These are phyloP conservation scores for Drosophila nebulosa DNA, from an alignment of 1,140 invertebrate species.

Conservation along the genomic window DNA sequence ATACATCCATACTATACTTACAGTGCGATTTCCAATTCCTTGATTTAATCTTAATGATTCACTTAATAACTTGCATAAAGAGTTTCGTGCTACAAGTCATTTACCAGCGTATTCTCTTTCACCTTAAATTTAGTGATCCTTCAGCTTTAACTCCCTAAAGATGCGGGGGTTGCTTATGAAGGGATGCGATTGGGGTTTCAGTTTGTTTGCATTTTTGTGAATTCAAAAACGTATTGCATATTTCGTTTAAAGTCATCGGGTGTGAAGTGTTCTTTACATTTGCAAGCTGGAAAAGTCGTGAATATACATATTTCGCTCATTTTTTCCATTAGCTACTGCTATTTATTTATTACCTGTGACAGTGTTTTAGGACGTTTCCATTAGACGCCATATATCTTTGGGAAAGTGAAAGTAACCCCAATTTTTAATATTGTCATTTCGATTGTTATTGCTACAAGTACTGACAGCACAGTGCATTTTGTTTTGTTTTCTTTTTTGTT, in stretches of 20 bases:
- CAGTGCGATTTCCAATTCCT: constrained; percentile 42
- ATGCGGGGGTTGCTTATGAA: no score
- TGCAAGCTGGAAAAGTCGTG: constrained; percentile 30
- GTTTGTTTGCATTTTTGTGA: constrained; percentile 40
- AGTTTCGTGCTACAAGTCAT: neutral
- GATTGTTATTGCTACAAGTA: constrained; percentile 51
- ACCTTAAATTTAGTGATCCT: neutral
- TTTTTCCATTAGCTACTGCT: neutral
- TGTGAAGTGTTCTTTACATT: constrained; percentile 49
- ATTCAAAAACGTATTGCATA: constrained; percentile 49
- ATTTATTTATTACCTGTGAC: constrained; percentile 21
- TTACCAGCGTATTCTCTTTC: neutral
- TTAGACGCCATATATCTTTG: constrained; percentile 18
- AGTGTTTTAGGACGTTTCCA: constrained; percentile 28
- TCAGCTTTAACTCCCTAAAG: no score
- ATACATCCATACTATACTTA: neutral
- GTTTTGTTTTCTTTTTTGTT: neutral
- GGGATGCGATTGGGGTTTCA: no score
- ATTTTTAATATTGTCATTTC: constrained; percentile 29
- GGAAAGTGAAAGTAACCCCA: constrained; percentile 48
- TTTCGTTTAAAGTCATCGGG: constrained; percentile 42
- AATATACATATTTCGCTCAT: neutral
- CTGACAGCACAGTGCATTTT: constrained; percentile 50
- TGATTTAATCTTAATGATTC: no score
- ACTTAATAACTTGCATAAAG: neutral